Evolutionary conservation across 1,140 invertebrate species (phyloP).

Genomic region (Heliothis virescens): DNA sequence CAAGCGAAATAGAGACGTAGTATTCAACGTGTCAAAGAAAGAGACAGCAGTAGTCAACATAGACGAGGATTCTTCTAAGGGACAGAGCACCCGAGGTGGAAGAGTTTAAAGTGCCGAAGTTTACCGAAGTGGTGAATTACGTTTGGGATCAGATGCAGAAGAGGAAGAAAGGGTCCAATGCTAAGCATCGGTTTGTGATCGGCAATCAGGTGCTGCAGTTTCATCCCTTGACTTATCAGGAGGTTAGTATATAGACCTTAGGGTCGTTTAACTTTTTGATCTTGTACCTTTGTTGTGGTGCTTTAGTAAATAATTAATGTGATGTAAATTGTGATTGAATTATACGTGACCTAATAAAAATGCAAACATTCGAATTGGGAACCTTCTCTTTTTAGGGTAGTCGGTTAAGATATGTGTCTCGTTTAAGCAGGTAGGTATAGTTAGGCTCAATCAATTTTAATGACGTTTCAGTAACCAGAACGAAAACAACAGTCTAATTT

Average conservation of each 20-base stretch:
- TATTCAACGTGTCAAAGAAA: constrained; percentile 79
- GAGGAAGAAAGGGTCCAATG: constrained; percentile 86
- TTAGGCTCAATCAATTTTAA: no score
- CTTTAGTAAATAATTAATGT: no score
- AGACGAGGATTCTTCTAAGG: constrained; percentile 68
- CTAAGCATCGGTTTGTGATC: constrained; percentile 87
- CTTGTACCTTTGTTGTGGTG: no score
- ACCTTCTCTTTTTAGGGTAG: no score
- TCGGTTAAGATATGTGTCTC: no score
- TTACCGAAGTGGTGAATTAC: constrained; percentile 88
- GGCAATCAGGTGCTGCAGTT: constrained; percentile 90
- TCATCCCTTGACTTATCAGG: constrained; percentile 88
- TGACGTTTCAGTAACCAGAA: no score
- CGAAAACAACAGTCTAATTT: no score
- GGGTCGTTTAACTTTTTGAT: no score
- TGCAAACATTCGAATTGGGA: no score
- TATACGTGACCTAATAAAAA: no score
- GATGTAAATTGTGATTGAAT: no score
- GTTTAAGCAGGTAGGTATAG: no score
- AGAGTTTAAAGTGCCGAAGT: constrained; percentile 86
- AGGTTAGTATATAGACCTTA: constrained; percentile 81
- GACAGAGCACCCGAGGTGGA: constrained; percentile 56
- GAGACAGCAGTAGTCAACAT: constrained; percentile 68
- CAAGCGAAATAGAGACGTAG: constrained; percentile 85
- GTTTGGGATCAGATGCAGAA: constrained; percentile 88